These are phyloP conservation scores for Tachycineta bicolor DNA, from an alignment of 2,113 vertebrate species.

Conservation along the genomic window DNA sequence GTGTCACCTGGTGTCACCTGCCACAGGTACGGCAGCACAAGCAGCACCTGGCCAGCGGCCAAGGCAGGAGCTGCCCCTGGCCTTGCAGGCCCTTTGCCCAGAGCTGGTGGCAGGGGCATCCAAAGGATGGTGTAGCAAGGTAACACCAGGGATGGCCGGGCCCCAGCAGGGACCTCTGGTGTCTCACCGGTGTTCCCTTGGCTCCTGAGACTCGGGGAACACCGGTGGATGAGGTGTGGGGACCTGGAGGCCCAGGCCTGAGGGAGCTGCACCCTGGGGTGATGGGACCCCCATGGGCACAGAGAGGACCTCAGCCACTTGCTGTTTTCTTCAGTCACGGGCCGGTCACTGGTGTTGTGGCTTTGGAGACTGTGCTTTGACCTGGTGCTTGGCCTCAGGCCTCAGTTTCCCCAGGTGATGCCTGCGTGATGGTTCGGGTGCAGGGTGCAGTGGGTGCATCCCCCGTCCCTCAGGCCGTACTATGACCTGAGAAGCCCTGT, in stretches of 20 bases:
- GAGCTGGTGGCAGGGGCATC: not conserved
- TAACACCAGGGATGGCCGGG: accelerated
- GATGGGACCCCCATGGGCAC: not conserved
- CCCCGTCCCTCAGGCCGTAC: no score
- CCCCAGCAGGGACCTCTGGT: not conserved
- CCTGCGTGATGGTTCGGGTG: no score
- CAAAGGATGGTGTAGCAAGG: accelerated
- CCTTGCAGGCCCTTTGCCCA: not conserved
- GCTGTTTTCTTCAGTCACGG: not conserved
- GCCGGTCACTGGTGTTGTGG: not conserved
- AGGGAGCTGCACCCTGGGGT: accelerated
- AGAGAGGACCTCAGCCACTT: accelerated
- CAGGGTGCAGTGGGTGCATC: not conserved
- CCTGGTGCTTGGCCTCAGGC: not conserved
- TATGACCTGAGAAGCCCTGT: no score
- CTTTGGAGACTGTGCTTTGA: not conserved
- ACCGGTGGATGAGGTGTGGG: accelerated
- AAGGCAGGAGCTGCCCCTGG: no score
- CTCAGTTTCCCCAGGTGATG: not conserved
- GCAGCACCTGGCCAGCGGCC: no score
- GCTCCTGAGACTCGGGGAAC: accelerated
- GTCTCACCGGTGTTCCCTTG: not conserved
- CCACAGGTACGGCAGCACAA: no score
- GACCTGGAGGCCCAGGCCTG: not conserved
- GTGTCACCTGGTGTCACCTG: not conserved